These are phyloP conservation scores for Sesia apiformis DNA, from an alignment of 2,888 invertebrate species.

Conservation along the genomic window DNA sequence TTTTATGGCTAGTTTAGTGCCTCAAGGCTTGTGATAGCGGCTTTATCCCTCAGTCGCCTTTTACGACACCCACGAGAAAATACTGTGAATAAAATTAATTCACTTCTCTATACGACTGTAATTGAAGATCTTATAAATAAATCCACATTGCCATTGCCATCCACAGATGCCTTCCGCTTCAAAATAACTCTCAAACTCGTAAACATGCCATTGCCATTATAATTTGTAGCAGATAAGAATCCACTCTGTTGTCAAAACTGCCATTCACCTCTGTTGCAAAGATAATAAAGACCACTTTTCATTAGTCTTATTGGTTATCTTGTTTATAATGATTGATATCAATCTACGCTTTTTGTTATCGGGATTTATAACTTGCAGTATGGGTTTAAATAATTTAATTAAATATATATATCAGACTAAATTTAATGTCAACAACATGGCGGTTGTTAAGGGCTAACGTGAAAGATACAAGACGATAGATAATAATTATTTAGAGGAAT, in stretches of 20 bases:
- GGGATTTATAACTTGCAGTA: background rate
- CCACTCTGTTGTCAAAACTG: background rate
- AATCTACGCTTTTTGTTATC: background rate
- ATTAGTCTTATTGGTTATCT: background rate
- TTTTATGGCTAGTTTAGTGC: no score
- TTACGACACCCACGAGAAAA: no score
- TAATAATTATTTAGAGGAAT: no score
- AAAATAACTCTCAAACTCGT: background rate
- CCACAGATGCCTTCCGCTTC: conserved; percentile 12
- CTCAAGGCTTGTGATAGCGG: no score
- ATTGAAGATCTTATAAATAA: conserved; percentile 5
- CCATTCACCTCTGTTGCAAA: background rate
- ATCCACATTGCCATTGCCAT: conserved; percentile 4
- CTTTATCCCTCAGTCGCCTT: no score
- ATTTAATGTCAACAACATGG: no score
- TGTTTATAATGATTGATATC: background rate
- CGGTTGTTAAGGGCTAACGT: no score
- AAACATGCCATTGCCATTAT: background rate
- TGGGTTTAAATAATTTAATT: background rate
- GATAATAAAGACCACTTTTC: background rate
- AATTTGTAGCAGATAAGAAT: background rate
- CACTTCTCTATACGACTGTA: conserved; percentile 10
- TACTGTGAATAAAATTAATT: background rate
- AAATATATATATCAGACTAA: background rate
- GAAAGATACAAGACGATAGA: no score